Evolutionary conservation across 2,888 invertebrate genomes (phyloP).

Genomic region (Teleiodes luculella): DNA sequence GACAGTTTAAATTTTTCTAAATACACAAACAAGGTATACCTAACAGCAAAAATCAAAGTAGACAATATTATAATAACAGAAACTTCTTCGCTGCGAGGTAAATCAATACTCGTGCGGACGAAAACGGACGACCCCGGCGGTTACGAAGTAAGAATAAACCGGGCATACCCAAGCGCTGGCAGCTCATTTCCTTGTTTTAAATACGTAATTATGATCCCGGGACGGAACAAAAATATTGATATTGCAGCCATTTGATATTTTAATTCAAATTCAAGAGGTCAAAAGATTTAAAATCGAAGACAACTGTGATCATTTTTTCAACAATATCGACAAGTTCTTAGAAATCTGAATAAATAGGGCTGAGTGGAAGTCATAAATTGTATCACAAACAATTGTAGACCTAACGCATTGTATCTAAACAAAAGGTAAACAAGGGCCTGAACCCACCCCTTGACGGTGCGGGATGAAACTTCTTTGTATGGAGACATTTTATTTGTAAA

Average conservation of each 20-base stretch:
- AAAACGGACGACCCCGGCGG: constrained; percentile 44
- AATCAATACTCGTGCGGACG: constrained; percentile 58
- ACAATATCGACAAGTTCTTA: background rate
- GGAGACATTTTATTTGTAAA: constrained; percentile 24
- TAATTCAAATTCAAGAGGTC: background rate
- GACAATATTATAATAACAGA: constrained; percentile 40
- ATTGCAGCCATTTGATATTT: constrained; percentile 22
- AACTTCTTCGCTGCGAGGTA: constrained; percentile 50
- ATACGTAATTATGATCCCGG: constrained; percentile 21
- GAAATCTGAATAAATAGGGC: constrained; percentile 27
- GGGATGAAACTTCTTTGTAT: constrained; percentile 30
- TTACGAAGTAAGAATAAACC: constrained; percentile 46
- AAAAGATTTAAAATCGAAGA: background rate
- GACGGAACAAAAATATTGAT: constrained; percentile 13
- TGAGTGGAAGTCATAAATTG: constrained; percentile 44
- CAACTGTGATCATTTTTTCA: background rate
- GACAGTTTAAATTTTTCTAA: no score
- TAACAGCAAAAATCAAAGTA: background rate
- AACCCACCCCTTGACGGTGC: constrained; percentile 30
- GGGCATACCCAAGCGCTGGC: constrained; percentile 40
- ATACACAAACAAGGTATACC: no score
- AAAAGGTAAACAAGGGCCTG: constrained; percentile 46
- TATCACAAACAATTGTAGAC: constrained; percentile 44
- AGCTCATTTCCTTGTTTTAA: constrained; percentile 34
- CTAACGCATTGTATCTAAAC: constrained; percentile 48